These are phyloP conservation scores for Tetrax tetrax DNA, from an alignment of 2,113 vertebrate genomes.

Conservation along the genomic window DNA sequence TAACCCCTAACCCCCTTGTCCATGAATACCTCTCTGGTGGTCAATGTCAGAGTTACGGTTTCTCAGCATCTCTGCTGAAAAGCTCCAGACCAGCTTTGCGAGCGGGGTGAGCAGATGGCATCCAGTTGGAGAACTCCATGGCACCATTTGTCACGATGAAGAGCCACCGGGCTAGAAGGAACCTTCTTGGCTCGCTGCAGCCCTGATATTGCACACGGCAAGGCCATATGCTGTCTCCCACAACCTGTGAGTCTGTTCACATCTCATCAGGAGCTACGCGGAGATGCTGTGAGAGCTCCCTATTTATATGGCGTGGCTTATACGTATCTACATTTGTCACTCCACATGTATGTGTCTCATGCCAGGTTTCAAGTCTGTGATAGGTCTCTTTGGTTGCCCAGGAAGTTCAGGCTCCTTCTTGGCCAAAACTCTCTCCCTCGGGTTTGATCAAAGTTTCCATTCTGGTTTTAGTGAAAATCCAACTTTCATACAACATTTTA, in stretches of 20 bases:
- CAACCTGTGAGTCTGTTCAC: constrained; percentile 6
- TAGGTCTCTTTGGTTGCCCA: not conserved
- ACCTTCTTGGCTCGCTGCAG: not conserved
- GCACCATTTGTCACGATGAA: constrained; percentile 3
- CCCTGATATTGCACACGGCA: not conserved
- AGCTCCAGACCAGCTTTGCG: not conserved
- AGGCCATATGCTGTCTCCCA: constrained; percentile 24
- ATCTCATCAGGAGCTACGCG: not conserved
- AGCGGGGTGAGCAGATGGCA: not conserved
- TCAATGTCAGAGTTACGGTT: not conserved
- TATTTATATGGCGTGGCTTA: not conserved
- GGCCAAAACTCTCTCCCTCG: not conserved
- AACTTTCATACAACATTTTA: not conserved
- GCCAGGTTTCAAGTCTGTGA: not conserved
- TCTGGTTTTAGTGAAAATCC: not conserved
- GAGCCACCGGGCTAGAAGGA: constrained; percentile 30
- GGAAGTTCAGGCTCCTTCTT: not conserved
- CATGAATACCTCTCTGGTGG: not conserved
- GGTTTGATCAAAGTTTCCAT: not conserved
- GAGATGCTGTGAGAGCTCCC: not conserved
- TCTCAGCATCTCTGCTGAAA: not conserved
- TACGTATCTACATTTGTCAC: constrained; percentile 14
- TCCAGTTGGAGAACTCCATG: not conserved
- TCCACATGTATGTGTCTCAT: not conserved
- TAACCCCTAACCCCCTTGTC: not conserved